Evolutionary conservation across 2,888 invertebrate genomes (phyloP), one percentile per base, ranked within the genome.

Genomic region (Druceiella hillmani): DNA sequence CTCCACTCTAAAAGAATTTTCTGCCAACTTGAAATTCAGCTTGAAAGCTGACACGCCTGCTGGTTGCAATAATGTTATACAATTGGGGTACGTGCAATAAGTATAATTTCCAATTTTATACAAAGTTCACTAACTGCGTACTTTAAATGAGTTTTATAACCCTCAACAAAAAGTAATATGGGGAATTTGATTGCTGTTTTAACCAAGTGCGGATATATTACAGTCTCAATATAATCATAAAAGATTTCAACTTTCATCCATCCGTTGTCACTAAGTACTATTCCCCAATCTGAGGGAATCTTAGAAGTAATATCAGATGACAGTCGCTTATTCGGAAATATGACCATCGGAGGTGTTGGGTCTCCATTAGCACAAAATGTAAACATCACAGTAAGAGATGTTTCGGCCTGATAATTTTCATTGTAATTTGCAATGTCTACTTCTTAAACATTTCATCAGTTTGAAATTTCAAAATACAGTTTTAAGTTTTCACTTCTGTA

Each of bases 171-270:
- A 3, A 62, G 40, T 35, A 62, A 51, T 2, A 62, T 42, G 3
- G 57, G 58, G 36, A 58, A 54, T 39, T 31, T 38, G 35, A 47
- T 43, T 2, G 44, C 40, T 47, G 5, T 52, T 51, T 40, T n/a
- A n/a, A n/a, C n/a, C n/a, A 61, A 40, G 38, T 49, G 45, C 4
- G 55, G 55, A 47, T 56, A 40, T 10, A 57, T 44, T 4, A 56
- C 47, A 41, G 53, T 57, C 14, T 51, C 46, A 14, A 61, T 55
- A 37, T 61, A 64, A 33, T 61, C 57, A 40, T 51, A 54, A 44
- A 64, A 64, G 5, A 58, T 16, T 25, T 60, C 58, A 1, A 53
- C 32, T 14, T 55, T 60, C 62, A 62, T 64, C 61, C 61, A 62
- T 3, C 62, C 62, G 35, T 50, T 57, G 6, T 61, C 58, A 17